Evolutionary conservation across 2,797 vertebrate species (phyloP), one percentile per base, ranked within the genome.

Genomic region (Acipenser ruthenus): DNA sequence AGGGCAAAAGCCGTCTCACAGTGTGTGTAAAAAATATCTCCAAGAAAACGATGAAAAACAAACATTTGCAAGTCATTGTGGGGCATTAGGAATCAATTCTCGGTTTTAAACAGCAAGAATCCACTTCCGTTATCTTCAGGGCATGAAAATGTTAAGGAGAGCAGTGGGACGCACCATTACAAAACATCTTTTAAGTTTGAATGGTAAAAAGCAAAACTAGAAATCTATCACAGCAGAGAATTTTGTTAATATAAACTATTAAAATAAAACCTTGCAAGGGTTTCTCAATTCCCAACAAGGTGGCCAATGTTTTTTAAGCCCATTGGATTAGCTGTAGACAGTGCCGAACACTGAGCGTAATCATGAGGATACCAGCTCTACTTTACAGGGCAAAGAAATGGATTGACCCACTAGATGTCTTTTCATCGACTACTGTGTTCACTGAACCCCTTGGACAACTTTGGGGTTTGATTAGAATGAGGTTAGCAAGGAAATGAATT

Each of bases 181-280:
- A 64, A 64, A 72, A 69, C 69, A 69, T 69, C 60, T 67, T 69
- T 56, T 70, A 72, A 62, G 48, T 3, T 67, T 47, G 60, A 47
- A 65, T 48, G 13, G 56, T 37, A 65, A 18, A 37, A 13, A 55
- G n/a, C 49, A 65, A 75, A 72, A 73, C 72, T 64, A 53, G n/a
- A 37, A 65, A 65, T 72, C n/a, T 37, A 37, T 37, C 37, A 37
- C 37, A 5, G 13, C 51, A 62, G 50, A 61, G 48, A 67, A 63
- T 70, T 70, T 58, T 70, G 72, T 50, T 23, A 13, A 48, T 67
- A 49, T 53, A 70, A 68, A 65, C 65, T 68, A 50, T 70, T 73
- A 73, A 73, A 75, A 75, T 68, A 71, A 72, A 68, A 67, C 51
- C 65, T 60, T 13, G 49, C 50, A 69, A 69, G 70, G 62, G 52